Evolutionary conservation across 1,140 invertebrate genomes (phyloP), one percentile per base, ranked within the genome.

Genomic region (Maconellicoccus hirsutus): DNA sequence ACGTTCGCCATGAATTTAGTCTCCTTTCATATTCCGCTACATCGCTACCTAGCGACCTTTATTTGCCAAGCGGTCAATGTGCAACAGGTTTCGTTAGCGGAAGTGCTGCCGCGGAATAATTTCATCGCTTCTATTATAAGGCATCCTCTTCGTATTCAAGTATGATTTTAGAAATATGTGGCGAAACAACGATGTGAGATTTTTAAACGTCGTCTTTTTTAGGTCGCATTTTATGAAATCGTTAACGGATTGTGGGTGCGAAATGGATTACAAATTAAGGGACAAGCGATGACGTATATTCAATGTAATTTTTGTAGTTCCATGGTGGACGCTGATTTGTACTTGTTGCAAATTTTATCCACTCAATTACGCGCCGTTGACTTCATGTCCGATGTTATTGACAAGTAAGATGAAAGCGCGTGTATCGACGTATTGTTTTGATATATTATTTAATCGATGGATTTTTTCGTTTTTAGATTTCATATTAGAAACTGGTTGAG

Each of bases 231-330:
- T 80, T 93, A 96, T 79, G 95, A 98, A 83, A 96, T 98, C 75
- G 82, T 95, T 66, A 89, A 89, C 75, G 92, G 92, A 14, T 85
- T 97, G 76, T 98, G 96, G 96, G 92, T 98, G 26, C 84, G 95
- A 70, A 98, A 98, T 82, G 96, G 96, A 0, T 82, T 97, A 0
- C 96, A 98, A 83, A 98, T 98, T 74, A 94, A 94, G 80, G 94
- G 94, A 14, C 95, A 98, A 82, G 94, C 95, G 4, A 98, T 98
- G 93, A 98, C 96, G 21, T 98, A 98, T 78, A 94, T 98, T 74
- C 96, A 98, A 79, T 95, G 93, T 72, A 96, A 98, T 81, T 98
- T 98, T 81, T 97, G 94, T 81, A 97, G 96, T 80, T 97, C 94
- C 0, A 96, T 98, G 91, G 91, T 96, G 0, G 96, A 98, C 81